Evolutionary conservation across 2,797 vertebrate species (phyloP).

Genomic region (Anniella stebbinsi): DNA sequence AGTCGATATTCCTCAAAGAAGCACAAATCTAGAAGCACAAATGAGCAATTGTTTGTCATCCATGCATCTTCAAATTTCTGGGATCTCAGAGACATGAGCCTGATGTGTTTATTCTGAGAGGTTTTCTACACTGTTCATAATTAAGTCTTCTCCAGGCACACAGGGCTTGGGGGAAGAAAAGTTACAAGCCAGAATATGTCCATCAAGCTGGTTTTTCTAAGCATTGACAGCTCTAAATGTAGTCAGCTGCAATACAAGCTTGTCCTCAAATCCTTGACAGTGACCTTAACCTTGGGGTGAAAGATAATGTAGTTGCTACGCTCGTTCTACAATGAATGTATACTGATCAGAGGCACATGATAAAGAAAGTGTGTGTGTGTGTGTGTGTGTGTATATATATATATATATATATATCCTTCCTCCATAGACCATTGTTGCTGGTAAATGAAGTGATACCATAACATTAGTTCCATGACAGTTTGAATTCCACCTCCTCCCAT

Average conservation of each 20-base stretch:
- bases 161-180: conserved; percentile 35
- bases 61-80: background rate
- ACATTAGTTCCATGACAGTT: conserved; percentile 66
- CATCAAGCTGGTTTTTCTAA: conserved; percentile 72
- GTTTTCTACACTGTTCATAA: conserved; percentile 51
- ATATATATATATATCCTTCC: conserved; percentile 49
- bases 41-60: conserved; percentile 21
- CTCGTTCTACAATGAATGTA: conserved; percentile 68
- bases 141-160: conserved; percentile 67
- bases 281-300: conserved; percentile 76
- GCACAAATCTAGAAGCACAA: background rate
- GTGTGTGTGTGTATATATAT: background rate
- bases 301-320: conserved; percentile 78
- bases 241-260: conserved; percentile 75
- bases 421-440: conserved; percentile 68
- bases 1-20: conserved; percentile 12
- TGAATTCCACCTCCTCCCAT: conserved; percentile 29
- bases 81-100: conserved; percentile 46
- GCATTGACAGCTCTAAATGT: conserved; percentile 76
- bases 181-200: conserved; percentile 57
- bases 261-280: conserved; percentile 78
- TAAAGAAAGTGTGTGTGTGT: conserved; percentile 34
- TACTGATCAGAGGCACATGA: conserved; percentile 72
- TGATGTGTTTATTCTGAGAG: conserved; percentile 48
- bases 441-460: conserved; percentile 68